Evolutionary conservation across 1,140 invertebrate genomes (phyloP).

Genomic region (Temnothorax curvispinosus): DNA sequence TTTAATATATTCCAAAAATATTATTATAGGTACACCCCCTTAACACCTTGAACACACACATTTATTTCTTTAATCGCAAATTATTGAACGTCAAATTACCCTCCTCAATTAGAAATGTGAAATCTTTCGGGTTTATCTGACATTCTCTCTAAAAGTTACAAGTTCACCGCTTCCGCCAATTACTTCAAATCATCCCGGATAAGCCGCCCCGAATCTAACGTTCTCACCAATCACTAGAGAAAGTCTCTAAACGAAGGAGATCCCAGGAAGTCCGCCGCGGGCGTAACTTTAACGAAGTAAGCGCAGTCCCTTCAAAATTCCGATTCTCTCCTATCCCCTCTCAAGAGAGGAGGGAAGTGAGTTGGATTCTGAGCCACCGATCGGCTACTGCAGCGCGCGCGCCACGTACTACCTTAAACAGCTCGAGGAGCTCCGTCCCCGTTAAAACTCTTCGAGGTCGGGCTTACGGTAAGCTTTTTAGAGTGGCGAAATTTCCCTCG

Average conservation of each 20-base stretch:
- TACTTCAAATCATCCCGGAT: conserved; percentile 46
- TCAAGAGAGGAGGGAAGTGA: too few relatives aligned
- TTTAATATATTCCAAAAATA: neutral
- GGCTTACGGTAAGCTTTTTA: conserved; percentile 56
- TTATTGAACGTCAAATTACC: neutral
- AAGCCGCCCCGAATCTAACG: conserved; percentile 34
- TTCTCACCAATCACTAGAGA: conserved; percentile 44
- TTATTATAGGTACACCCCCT: neutral
- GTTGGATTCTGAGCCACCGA: conserved; percentile 23
- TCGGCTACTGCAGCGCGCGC: conserved; percentile 25
- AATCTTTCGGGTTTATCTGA: conserved; percentile 27
- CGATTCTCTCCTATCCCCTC: neutral
- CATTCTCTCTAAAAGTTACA: conserved; percentile 19
- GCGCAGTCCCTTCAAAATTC: conserved; percentile 46
- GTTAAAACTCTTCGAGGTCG: conserved; percentile 43
- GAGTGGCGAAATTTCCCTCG: conserved; percentile 37
- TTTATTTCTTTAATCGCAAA: neutral
- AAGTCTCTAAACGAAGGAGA: conserved; percentile 51
- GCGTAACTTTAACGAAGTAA: conserved; percentile 61
- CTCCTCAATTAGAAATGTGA: neutral
- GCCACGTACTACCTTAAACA: conserved; percentile 46
- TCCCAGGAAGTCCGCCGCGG: conserved; percentile 46
- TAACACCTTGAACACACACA: neutral
- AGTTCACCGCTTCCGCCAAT: conserved; percentile 19
- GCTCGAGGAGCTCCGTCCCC: conserved; percentile 25